Conservation (phyloP, 2,797 vertebrate genomes). For the Acrossocheilus wenchowensis region DNA sequence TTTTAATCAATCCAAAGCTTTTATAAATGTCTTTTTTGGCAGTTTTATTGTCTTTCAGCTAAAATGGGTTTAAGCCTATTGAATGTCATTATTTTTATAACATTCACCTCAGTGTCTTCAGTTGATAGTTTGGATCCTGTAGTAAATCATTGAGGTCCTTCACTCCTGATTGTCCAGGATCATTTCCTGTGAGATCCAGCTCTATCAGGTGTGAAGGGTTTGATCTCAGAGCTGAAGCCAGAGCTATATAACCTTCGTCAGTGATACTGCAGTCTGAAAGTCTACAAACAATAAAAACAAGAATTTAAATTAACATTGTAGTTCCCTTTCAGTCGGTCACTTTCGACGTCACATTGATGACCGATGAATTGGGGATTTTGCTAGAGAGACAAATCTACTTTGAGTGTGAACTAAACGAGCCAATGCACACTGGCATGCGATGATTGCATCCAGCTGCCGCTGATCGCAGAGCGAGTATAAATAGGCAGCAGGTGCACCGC, state of each 20-base stretch:
- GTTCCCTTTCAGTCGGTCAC: no score
- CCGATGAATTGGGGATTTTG: not conserved
- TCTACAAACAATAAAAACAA: no score
- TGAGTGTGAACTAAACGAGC: not conserved
- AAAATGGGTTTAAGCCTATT: not conserved
- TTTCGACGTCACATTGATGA: not conserved
- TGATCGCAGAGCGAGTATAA: not conserved
- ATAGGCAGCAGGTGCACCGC: not conserved
- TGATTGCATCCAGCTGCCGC: not conserved
- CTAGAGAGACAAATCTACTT: not conserved
- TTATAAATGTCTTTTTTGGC: not conserved
- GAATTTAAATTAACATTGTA: no score
- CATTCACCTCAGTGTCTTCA: not conserved
- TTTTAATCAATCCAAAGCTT: not conserved
- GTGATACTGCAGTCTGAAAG: not conserved
- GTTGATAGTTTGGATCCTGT: not conserved
- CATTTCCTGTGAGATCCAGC: no score
- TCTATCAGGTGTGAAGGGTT: no score
- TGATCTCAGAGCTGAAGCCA: no score
- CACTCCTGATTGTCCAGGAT: no score
- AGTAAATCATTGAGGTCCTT: no score
- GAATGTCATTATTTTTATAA: not conserved
- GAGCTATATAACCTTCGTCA: no score
- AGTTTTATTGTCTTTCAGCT: not conserved
- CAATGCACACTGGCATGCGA: not conserved